phyloP scores from a whole-genome alignment of 2,797 vertebrate species.

The Tragopan temminckii region DNA sequence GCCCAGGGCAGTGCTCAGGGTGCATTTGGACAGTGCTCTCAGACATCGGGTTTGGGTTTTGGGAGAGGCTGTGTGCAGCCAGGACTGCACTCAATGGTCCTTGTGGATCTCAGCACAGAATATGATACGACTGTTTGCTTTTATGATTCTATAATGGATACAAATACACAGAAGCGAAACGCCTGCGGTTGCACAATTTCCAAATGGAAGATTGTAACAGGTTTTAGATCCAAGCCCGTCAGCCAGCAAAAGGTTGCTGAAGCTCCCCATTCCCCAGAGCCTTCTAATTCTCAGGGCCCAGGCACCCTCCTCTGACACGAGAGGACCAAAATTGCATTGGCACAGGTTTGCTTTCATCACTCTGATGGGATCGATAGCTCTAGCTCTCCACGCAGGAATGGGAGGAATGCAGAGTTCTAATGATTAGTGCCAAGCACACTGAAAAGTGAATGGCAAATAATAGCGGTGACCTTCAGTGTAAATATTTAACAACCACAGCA shows the following conservation, averaged over 20 bases:
- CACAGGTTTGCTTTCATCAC: background rate
- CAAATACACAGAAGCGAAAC: background rate
- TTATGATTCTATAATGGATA: background rate
- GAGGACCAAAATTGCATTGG: background rate
- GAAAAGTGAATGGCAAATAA: background rate
- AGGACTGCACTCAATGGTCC: too few species aligned
- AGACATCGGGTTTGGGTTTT: too few species aligned
- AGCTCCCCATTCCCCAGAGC: background rate
- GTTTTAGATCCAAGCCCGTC: background rate
- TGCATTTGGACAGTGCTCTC: too few species aligned
- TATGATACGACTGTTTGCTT: too few species aligned
- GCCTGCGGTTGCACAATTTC: background rate
- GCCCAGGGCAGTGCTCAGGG: too few species aligned
- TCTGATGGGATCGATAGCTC: background rate
- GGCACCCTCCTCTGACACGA: accelerated
- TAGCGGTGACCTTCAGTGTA: conserved; percentile 35
- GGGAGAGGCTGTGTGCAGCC: too few species aligned
- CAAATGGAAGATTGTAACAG: background rate
- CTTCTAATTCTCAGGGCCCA: background rate
- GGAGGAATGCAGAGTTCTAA: background rate
- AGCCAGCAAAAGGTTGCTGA: background rate
- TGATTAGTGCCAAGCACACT: background rate
- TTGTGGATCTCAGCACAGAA: too few species aligned
- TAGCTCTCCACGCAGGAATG: background rate
- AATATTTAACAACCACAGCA: conserved; percentile 41